Conservation (phyloP, 2,797 vertebrate genomes). For the Caiman crocodilus region DNA sequence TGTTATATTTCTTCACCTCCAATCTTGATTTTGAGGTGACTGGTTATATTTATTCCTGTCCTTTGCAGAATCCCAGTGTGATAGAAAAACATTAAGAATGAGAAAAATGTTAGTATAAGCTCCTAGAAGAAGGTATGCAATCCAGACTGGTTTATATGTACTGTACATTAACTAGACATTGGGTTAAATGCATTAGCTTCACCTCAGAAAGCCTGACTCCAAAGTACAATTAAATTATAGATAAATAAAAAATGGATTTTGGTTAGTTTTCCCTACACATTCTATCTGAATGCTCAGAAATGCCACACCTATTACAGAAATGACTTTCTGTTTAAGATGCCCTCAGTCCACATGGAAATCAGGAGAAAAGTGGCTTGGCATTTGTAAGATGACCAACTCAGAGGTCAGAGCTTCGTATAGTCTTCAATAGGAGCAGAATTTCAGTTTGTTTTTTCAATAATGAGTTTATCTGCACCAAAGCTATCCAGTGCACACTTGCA, state of each 20-base stretch:
- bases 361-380: no score
- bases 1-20: slow-evolving; percentile 74
- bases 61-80: slow-evolving; percentile 61
- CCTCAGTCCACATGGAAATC: no score
- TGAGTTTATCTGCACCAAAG: neutral
- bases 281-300: neutral
- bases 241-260: neutral
- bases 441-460: neutral
- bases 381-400: no score
- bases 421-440: no score
- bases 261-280: neutral
- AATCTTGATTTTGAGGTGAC: slow-evolving; percentile 74
- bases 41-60: slow-evolving; percentile 74
- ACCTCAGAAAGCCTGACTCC: slow-evolving; percentile 1
- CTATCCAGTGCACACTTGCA: neutral
- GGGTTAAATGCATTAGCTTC: slow-evolving; percentile 15
- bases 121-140: neutral
- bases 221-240: slow-evolving; percentile 22
- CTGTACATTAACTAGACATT: slow-evolving; percentile 4
- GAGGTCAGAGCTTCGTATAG: no score
- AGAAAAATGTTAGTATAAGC: slow-evolving; percentile 48
- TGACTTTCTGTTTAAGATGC: no score
- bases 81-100: slow-evolving; percentile 49
- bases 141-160: neutral
- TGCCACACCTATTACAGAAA: neutral